Base-by-base conservation (phyloP, 2,113 vertebrate genomes). In the Lepus timidus region DNA sequence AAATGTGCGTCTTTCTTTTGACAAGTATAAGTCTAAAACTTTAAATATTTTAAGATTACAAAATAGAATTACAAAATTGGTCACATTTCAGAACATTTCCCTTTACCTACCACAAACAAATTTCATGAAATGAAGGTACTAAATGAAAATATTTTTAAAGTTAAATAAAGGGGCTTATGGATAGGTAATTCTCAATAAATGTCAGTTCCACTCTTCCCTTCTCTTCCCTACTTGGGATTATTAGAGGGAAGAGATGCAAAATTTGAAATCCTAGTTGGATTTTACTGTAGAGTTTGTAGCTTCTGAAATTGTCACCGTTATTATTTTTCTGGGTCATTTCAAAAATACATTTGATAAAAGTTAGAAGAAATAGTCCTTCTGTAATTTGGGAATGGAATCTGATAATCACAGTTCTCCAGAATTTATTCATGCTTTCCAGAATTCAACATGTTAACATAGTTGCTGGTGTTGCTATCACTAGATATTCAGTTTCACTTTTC, bases 371-470 rank as follows among this genome's bases (percentile, higher is more conserved):
- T 20, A 73, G 1, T 4, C 2, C n/a, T 90, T 73, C 2, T 4
- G 33, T 90, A 49, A 58, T 58, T 55, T 79, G 23, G 71, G 14
- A 79, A 67, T 1, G 70, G 20, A 25, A 4, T 16, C 23, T 84
- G 27, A 39, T 70, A 76, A 73, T 33, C 25, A 55, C 17, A 67
- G 19, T 84, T 83, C 3, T 55, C 31, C 9, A 58, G 92, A 95
- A 73, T 79, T 14, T 51, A 16, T 87, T 67, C 52, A 31, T 62
- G 62, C 22, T 68, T 20, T 75, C 51, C 33, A 80, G 76, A 89
- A 96, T 85, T 80, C 65, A 67, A 65, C 33, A 75, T 64, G 67
- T 95, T 86, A 88, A 44, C 20, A 62, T 92, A 92, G 71, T 92
- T 90, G 5, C 79, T 84, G 27, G 62, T 95, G 1, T 6, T 87